Evolutionary conservation across 2,113 vertebrate genomes (phyloP).

Genomic region (Oncorhynchus masou): DNA sequence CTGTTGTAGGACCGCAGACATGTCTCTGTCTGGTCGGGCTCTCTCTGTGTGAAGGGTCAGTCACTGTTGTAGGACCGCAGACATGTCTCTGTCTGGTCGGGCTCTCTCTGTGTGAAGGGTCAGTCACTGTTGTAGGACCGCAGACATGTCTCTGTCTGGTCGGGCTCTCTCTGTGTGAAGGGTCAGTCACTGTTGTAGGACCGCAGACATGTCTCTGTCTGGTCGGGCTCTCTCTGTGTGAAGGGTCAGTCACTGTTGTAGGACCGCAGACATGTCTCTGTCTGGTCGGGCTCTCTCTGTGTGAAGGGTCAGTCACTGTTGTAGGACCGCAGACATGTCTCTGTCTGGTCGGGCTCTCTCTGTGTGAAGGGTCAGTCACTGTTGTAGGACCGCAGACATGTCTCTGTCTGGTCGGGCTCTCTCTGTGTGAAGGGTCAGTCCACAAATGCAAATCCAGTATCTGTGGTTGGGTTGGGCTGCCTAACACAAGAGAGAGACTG

Average conservation of each 20-base stretch:
- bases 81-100: constrained; percentile 40
- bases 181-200: neutral
- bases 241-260: constrained; percentile 1
- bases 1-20: constrained; percentile 19
- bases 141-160: constrained; percentile 43
- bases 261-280: constrained; percentile 36
- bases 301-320: neutral
- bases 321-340: constrained; percentile 29
- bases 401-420: constrained; percentile 28
- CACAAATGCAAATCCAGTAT: neutral
- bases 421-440: constrained; percentile 31
- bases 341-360: constrained; percentile 28
- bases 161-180: constrained; percentile 1
- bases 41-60: constrained; percentile 1
- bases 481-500: constrained; percentile 26
- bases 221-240: constrained; percentile 9
- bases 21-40: constrained; percentile 30
- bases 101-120: constrained; percentile 17
- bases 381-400: constrained; percentile 23
- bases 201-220: constrained; percentile 42
- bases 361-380: constrained; percentile 9
- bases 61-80: neutral
- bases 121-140: no score
- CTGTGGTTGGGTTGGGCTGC: constrained; percentile 21
- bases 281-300: constrained; percentile 19